Base-by-base conservation (phyloP, 2,113 vertebrate species). In the Seriola quinqueradiata region DNA sequence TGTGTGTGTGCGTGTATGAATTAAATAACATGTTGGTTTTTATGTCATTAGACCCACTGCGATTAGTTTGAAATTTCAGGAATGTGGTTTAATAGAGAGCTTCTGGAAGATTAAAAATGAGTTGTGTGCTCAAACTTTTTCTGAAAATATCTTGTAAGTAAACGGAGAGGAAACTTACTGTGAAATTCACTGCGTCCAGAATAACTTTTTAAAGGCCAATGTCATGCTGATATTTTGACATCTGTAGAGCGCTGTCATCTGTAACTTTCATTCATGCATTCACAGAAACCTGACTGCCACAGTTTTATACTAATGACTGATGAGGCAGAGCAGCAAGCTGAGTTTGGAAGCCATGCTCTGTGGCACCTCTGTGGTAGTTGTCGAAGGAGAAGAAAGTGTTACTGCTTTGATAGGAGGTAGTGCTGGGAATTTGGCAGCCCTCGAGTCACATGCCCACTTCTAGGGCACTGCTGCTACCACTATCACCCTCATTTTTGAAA, bases 401-500 rank as follows among this genome's bases (percentile, higher is more conserved):
- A 85, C 79, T 57, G 63, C 78, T 85, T 61, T 77, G 64, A 46
- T 25, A 28, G 69, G 65, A 80, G 66, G 63, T 19, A 23, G 54
- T 74, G 42, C 68, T 83, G 81, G 70, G 67, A 80, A 73, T 60
- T 52, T 87, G 81, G 76, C 81, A 77, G 34, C 52, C 25, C 70
- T 77, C 34, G 32, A 73, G 54, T 79, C 65, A 83, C 48, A 65
- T 75, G 57, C 57, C 75, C 42, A 59, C 68, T 86, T 78, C 46
- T 19, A 50, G 68, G 70, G 48, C 69, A 60, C 66, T 34, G 60
- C 72, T 60, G 44, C 82, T 64, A 48, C 77, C 85, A 73, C 74
- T 23, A 70, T 88, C 72, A 64, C 86, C 85, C 77, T 54, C 90
- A 80, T 90, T 91, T 28, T 81, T 92, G 81, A 91, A 88, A 84